phyloP scores from a whole-genome alignment of 2,888 invertebrate genomes.

The Lamproptera curius region DNA sequence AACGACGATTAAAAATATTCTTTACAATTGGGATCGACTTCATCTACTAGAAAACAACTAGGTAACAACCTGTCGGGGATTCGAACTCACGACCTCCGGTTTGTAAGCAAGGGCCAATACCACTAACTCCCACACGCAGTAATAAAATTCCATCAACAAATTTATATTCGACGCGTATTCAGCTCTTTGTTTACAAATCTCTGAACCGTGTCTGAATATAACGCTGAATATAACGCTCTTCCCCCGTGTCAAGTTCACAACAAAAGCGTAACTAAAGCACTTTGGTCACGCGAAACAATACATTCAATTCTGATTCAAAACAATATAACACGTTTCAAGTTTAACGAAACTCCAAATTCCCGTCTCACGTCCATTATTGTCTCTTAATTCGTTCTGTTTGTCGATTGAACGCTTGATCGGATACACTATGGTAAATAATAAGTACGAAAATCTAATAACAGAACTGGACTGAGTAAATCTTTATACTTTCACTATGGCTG shows the following conservation, averaged over 20 bases:
- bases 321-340: constrained; percentile 38
- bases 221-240: too few species aligned
- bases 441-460: too few species aligned
- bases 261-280: constrained; percentile 32
- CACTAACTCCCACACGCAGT: too few species aligned
- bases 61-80: too few species aligned
- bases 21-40: too few species aligned
- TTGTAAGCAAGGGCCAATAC: too few species aligned
- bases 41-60: too few species aligned
- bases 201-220: neutral
- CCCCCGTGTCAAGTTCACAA: constrained; percentile 53
- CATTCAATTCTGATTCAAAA: constrained; percentile 35
- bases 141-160: too few species aligned
- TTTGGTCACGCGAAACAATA: constrained; percentile 37
- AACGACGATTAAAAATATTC: too few species aligned
- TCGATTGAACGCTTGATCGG: constrained; percentile 47
- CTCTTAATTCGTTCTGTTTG: constrained; percentile 47
- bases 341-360: constrained; percentile 42
- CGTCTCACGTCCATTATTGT: constrained; percentile 34
- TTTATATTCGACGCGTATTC: too few species aligned
- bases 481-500: constrained; percentile 42
- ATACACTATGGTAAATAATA: constrained; percentile 54
- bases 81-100: too few species aligned
- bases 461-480: too few species aligned
- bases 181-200: constrained; percentile 1